Percentiles rank a stretch among this genome's conserved stretches.
Conservation (phyloP, 2,888 invertebrate species). For the Xylota sylvarum region DNA sequence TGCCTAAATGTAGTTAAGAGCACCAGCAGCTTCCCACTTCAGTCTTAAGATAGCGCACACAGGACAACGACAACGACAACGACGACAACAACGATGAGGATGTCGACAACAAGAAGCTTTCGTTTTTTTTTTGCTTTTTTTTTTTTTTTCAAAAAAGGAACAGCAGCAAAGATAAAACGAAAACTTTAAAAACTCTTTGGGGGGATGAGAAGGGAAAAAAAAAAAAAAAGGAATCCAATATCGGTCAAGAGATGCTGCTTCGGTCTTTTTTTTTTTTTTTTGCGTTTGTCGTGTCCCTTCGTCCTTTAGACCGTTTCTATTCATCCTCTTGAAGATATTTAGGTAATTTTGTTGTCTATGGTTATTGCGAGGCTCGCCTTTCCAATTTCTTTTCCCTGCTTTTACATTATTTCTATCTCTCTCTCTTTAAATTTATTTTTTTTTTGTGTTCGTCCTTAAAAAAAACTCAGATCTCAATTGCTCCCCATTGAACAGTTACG, state of each 20-base stretch:
- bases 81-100: conserved; percentile 35
- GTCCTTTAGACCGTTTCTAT: conserved; percentile 18
- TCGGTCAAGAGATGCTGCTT: conserved; percentile 68
- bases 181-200: conserved; percentile 15
- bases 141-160: conserved; percentile 10
- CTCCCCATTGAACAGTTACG: conserved; percentile 69
- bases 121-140: too few species aligned
- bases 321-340: conserved; percentile 65
- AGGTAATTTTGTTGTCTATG: conserved; percentile 75
- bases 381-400: conserved; percentile 54
- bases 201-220: conserved; percentile 21
- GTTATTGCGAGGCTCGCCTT: conserved; percentile 51
- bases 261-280: not conserved
- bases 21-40: conserved; percentile 15
- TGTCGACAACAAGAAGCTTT: conserved; percentile 13
- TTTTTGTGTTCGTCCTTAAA: conserved; percentile 26
- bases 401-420: conserved; percentile 19
- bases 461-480: conserved; percentile 62
- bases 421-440: not conserved
- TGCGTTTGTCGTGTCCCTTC: conserved; percentile 10
- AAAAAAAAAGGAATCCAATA: conserved; percentile 61
- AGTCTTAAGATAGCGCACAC: conserved; percentile 11
- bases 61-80: conserved; percentile 10
- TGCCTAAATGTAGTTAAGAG: conserved; percentile 74
- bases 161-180: conserved; percentile 24